phyloP scores from a whole-genome alignment of 2,797 vertebrate species.

The Sebastes oblongus region DNA sequence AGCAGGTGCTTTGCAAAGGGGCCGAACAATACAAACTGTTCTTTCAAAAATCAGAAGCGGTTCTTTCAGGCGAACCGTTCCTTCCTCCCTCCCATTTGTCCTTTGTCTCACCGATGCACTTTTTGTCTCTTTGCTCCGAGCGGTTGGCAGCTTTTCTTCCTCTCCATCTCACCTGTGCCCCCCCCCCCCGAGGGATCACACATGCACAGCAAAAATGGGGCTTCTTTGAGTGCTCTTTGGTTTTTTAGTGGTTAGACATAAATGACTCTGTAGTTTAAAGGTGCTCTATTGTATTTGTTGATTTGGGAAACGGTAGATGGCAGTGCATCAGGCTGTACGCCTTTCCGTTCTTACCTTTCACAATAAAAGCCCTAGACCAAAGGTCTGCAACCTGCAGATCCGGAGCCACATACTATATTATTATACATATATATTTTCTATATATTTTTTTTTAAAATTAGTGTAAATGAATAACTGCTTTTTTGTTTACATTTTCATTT shows the following conservation, averaged over 20 bases:
- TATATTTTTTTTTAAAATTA: too few relatives aligned
- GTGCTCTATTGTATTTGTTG: not conserved
- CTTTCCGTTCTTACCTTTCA: too few relatives aligned
- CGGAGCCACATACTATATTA: too few relatives aligned
- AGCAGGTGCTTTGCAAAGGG: slow-evolving; percentile 9
- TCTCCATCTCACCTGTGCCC: not conserved
- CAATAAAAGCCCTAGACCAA: too few relatives aligned
- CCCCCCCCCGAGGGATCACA: not conserved
- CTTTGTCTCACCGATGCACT: not conserved
- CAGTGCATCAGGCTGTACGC: fast-evolving
- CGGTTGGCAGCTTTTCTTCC: not conserved
- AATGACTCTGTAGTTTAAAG: not conserved
- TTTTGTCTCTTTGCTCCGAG: not conserved
- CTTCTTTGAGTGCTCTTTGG: slow-evolving; percentile 6
- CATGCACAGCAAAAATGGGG: not conserved
- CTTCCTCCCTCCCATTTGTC: not conserved
- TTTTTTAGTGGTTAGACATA: not conserved
- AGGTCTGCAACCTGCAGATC: too few relatives aligned
- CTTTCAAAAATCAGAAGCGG: not conserved
- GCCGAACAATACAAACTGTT: not conserved
- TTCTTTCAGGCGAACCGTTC: not conserved
- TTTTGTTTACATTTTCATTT: too few relatives aligned
- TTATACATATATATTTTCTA: too few relatives aligned
- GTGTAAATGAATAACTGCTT: too few relatives aligned
- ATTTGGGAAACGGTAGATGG: too few relatives aligned